Percentiles rank a stretch among this genome's conserved stretches.
phyloP scores from a whole-genome alignment of 2,113 vertebrate species.

The Amia ocellicauda region DNA sequence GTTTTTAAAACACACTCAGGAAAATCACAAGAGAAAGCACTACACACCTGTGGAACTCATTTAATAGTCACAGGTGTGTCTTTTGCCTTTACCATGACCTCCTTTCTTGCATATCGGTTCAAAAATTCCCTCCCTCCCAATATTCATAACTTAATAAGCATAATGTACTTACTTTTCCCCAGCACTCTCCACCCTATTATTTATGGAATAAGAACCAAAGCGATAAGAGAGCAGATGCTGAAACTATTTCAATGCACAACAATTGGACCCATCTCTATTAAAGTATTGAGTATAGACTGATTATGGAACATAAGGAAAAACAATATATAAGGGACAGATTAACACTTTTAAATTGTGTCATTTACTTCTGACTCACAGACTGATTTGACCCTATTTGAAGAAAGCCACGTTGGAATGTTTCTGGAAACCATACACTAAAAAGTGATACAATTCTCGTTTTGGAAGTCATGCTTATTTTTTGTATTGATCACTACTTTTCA shows the following conservation, averaged over 20 bases:
- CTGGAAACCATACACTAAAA: no score
- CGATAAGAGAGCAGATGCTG: background rate
- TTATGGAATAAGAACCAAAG: slow-evolving; percentile 1
- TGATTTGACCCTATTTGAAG: no score
- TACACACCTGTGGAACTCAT: background rate
- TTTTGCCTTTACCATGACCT: background rate
- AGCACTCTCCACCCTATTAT: background rate
- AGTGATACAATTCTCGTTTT: no score
- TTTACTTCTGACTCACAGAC: no score
- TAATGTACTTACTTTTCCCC: background rate
- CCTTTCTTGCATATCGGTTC: background rate
- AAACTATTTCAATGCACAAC: background rate
- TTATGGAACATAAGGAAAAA: no score
- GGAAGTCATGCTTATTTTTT: no score
- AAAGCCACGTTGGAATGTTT: no score
- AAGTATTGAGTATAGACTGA: background rate
- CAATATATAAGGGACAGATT: no score
- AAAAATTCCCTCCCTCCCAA: background rate
- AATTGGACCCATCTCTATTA: background rate
- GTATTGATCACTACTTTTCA: no score
- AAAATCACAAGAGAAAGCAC: background rate
- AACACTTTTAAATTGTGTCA: no score
- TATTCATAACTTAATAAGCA: background rate
- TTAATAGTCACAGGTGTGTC: background rate
- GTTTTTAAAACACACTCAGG: background rate